A percentile compares a stretch with the other conserved stretches of the same genome.
Evolutionary conservation across 1,140 invertebrate species (phyloP).

Genomic region (Drosophila virilis): DNA sequence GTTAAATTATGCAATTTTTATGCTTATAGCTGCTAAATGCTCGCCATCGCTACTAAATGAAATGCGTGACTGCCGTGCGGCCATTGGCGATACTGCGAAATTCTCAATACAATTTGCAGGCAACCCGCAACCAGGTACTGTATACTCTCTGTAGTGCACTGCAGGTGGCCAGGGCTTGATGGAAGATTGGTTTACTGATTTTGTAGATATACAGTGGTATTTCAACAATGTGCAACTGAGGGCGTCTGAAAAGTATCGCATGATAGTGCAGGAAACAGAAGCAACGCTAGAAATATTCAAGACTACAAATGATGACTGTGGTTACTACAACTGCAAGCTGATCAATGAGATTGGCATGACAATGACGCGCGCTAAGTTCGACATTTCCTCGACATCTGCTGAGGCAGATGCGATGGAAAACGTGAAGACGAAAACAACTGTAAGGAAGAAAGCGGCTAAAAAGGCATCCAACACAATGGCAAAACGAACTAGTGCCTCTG

Average conservation of each 20-base stretch:
- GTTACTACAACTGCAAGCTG: constrained; percentile 94
- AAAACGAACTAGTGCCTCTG: constrained; percentile 40
- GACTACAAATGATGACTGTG: constrained; percentile 89
- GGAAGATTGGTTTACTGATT: constrained; percentile 51
- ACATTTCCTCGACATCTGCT: constrained; percentile 85
- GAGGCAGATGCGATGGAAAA: constrained; percentile 68
- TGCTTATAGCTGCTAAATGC: constrained; percentile 89
- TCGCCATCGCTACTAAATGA: constrained; percentile 93
- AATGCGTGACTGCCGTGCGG: constrained; percentile 89
- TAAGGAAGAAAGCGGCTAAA: constrained; percentile 71
- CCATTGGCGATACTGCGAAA: constrained; percentile 89
- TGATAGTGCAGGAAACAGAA: constrained; percentile 88
- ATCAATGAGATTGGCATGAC: constrained; percentile 92
- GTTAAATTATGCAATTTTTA: constrained; percentile 64
- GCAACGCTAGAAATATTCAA: constrained; percentile 90
- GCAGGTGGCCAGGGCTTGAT: constrained; percentile 28
- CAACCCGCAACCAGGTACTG: constrained; percentile 92
- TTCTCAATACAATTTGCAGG: constrained; percentile 93
- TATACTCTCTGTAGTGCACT: constrained; percentile 37
- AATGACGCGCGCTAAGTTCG: constrained; percentile 91
- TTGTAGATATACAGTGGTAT: constrained; percentile 94
- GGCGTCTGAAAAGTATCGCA: constrained; percentile 89
- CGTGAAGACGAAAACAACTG: constrained; percentile 81
- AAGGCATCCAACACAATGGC: constrained; percentile 41
- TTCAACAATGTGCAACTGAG: constrained; percentile 92